A percentile compares a stretch with the other conserved stretches of the same genome.
Conservation (phyloP, 2,888 invertebrate species). For the Torymus auratus region DNA sequence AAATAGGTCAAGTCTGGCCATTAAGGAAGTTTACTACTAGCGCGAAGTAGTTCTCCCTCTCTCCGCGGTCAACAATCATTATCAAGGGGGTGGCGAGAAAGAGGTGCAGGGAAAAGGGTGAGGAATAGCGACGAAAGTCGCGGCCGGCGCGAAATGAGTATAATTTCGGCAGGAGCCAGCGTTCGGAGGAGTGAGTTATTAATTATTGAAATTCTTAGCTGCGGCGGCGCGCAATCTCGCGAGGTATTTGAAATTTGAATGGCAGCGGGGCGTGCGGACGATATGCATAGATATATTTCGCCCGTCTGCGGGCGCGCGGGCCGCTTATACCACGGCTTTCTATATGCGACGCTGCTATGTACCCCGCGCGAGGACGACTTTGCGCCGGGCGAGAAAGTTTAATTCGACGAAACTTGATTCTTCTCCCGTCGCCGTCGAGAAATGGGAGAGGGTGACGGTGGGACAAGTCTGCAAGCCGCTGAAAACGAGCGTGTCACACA, state of each 20-base stretch:
- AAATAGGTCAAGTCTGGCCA: slow-evolving; percentile 49
- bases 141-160: too few species aligned
- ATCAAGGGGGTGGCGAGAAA: slow-evolving; percentile 15
- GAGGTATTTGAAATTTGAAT: slow-evolving; percentile 61
- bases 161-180: background rate
- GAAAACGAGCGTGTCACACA: slow-evolving; percentile 58
- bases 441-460: slow-evolving; percentile 33
- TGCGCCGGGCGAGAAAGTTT: slow-evolving; percentile 61
- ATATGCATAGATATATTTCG: slow-evolving; percentile 64
- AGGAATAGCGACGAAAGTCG: too few species aligned
- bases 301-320: slow-evolving; percentile 25
- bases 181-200: slow-evolving; percentile 30
- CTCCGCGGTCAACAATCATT: slow-evolving; percentile 47
- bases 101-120: background rate
- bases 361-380: slow-evolving; percentile 55
- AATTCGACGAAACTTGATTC: slow-evolving; percentile 64
- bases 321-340: slow-evolving; percentile 28
- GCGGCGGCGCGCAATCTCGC: slow-evolving; percentile 34
- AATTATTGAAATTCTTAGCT: slow-evolving; percentile 38
- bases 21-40: slow-evolving; percentile 48
- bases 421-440: slow-evolving; percentile 45
- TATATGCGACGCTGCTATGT: slow-evolving; percentile 33
- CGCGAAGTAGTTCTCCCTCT: slow-evolving; percentile 30
- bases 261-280: slow-evolving; percentile 46
- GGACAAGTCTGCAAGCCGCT: background rate